These are phyloP conservation scores for Zoanthus solanderi DNA, from an alignment of 92 coral and sea anemone species.

Conservation along the genomic window DNA sequence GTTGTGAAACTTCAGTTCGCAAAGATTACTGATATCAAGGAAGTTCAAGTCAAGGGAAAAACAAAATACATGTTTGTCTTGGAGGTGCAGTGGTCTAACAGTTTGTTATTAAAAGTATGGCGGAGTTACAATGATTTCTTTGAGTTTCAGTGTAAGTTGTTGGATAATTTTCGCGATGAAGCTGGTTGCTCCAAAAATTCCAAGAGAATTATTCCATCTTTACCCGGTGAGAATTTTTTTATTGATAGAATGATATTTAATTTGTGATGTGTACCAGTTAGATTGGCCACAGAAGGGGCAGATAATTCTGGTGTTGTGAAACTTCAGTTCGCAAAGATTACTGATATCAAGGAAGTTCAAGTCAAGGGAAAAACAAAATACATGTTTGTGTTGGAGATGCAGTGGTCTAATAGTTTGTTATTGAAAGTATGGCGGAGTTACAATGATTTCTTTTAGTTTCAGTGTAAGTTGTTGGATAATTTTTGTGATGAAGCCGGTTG, in stretches of 20 bases:
- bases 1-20: conserved; percentile 19
- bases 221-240: conserved; percentile 69
- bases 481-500: conserved; percentile 88
- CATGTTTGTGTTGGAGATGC: conserved; percentile 74
- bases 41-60: conserved; percentile 39
- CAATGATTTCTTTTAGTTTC: conserved; percentile 86
- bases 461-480: conserved; percentile 74
- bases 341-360: conserved; percentile 33
- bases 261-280: background rate
- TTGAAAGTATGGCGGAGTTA: conserved; percentile 82
- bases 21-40: conserved; percentile 31
- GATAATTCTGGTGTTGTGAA: background rate
- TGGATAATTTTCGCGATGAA: conserved; percentile 84
- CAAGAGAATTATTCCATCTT: conserved; percentile 75
- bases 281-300: conserved; percentile 6
- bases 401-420: conserved; percentile 77
- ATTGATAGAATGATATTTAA: background rate
- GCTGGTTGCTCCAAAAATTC: conserved; percentile 65
- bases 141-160: conserved; percentile 78
- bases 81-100: conserved; percentile 77
- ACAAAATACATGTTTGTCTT: conserved; percentile 76
- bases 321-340: conserved; percentile 27
- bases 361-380: conserved; percentile 56
- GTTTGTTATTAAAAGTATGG: conserved; percentile 69
- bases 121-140: conserved; percentile 88